Percentiles rank a stretch among this genome's conserved stretches.
These are phyloP conservation scores for Aplodontia rufa DNA, from an alignment of 2,113 vertebrate species.

Conservation along the genomic window DNA sequence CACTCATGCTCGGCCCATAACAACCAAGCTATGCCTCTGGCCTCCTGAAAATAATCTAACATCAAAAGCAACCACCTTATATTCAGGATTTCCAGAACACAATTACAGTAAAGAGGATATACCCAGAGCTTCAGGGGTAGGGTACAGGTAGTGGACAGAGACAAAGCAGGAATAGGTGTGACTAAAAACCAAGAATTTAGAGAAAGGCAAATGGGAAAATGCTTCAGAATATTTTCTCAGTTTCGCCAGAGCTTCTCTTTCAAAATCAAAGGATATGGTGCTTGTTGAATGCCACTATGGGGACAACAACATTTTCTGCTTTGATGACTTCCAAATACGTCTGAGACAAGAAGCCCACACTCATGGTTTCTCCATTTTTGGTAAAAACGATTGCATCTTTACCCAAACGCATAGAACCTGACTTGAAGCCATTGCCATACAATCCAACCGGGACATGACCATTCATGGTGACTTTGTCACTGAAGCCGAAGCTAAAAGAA, in stretches of 20 bases:
- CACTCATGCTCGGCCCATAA: too few relatives aligned
- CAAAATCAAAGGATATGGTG: conserved; percentile 89
- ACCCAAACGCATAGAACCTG: conserved; percentile 97
- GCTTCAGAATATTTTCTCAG: background rate
- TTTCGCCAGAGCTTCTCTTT: background rate
- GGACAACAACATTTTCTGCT: conserved; percentile 92
- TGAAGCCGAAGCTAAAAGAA: conserved; percentile 93
- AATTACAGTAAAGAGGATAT: background rate
- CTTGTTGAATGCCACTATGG: conserved; percentile 86
- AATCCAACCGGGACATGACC: conserved; percentile 92
- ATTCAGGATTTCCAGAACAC: background rate
- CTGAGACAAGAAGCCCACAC: conserved; percentile 96
- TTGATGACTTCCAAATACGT: conserved; percentile 89
- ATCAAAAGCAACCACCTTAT: background rate
- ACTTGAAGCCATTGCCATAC: conserved; percentile 99
- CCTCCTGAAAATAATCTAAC: background rate
- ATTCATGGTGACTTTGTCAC: conserved; percentile 91
- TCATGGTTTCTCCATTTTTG: conserved; percentile 88
- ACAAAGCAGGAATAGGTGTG: background rate
- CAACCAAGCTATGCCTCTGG: background rate
- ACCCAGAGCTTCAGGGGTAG: background rate
- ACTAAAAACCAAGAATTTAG: background rate
- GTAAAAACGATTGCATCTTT: conserved; percentile 96
- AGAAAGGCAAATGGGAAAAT: background rate
- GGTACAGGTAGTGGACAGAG: background rate